Conservation (phyloP, 2,888 invertebrate genomes). For the Tethea ocularis region DNA sequence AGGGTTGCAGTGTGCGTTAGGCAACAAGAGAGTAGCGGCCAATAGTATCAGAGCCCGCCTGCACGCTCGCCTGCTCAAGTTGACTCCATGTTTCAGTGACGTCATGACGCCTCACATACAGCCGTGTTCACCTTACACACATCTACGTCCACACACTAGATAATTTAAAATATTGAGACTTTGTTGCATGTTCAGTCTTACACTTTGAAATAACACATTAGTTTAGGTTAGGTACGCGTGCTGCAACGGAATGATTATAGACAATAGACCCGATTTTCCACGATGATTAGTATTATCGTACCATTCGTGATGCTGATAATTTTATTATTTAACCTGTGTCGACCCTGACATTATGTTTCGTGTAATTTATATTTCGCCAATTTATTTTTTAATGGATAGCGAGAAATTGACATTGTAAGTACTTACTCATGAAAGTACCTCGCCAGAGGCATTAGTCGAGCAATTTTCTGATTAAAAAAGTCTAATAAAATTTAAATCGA, state of each 20-base stretch:
- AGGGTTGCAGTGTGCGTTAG: constrained; percentile 51
- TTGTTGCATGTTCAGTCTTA: constrained; percentile 26
- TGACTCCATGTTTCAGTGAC: constrained; percentile 87
- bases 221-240: background rate
- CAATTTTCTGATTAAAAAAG: too few species aligned
- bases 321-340: background rate
- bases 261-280: constrained; percentile 18
- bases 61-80: constrained; percentile 87
- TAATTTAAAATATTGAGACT: constrained; percentile 20
- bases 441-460: too few species aligned
- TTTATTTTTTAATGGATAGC: too few species aligned
- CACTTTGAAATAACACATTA: constrained; percentile 13
- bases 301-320: constrained; percentile 67
- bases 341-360: background rate
- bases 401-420: too few species aligned
- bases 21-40: constrained; percentile 49
- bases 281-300: constrained; percentile 23
- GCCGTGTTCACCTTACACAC: constrained; percentile 51
- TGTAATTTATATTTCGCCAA: background rate
- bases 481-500: too few species aligned
- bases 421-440: too few species aligned
- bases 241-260: constrained; percentile 4
- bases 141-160: constrained; percentile 36
- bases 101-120: constrained; percentile 67
- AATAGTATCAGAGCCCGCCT: constrained; percentile 67